Base-by-base conservation (phyloP, 2,797 vertebrate species). In the Melopsittacus undulatus region DNA sequence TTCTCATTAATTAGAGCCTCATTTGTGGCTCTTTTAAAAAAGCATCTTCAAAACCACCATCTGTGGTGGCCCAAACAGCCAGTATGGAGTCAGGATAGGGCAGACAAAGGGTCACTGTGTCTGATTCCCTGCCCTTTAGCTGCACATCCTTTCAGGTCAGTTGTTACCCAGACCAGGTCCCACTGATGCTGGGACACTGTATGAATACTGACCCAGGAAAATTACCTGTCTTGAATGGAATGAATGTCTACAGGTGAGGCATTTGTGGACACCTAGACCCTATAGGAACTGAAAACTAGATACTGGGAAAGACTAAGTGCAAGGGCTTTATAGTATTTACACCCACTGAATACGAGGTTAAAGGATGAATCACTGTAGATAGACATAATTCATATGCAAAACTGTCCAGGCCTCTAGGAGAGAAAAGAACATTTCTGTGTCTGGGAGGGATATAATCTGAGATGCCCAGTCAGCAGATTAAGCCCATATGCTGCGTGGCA, bases 111-210 rank as follows among this genome's bases (percentile, higher is more conserved):
- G 74, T 48, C 73, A 46, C 46, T 0, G 0, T 13, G 26, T 42
- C 23, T 0, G 0, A 5, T 24, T 21, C 16, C 68, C 69, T 75
- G 61, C 3, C 0, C 27, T 68, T 26, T 19, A 52, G 23, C 42
- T 45, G 52, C 10, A 5, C 4, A 15, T 83, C 32, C 40, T 74
- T 57, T 48, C 43, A 30, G 40, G 36, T 43, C 45, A 74, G 7
- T 52, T 72, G 68, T 91, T 13, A 64, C 27, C 32, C 83, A 49
- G 29, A 49, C 6, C 20, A 75, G 48, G 51, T 52, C 40, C 19
- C 61, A 29, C 36, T 40, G 56, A n/a, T 54, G 46, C 42, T 68
- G 54, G 30, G 63, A 73, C 38, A 22, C 4, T 6, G n/a, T 29
- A 22, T 73, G 36, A 63, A 57, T 2, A 79, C 6, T 5, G 30